Evolutionary conservation across 2,888 invertebrate genomes (phyloP), one percentile per base, ranked within the genome.

Genomic region (Phasia obesa): DNA sequence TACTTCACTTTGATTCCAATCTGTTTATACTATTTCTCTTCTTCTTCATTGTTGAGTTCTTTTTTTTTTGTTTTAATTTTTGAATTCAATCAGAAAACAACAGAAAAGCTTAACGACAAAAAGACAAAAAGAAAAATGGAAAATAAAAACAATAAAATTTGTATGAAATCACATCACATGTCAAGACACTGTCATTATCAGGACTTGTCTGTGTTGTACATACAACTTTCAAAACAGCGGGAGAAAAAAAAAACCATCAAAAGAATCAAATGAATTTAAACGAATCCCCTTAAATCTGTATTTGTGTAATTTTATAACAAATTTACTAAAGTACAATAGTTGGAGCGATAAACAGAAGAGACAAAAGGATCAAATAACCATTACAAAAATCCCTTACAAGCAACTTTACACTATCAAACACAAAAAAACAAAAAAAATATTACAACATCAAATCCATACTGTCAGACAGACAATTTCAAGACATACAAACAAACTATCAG

Each of bases 251-350:
- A 44, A 55, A 67, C 49, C 55, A 74, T 77, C 47, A 73, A 74
- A 55, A 44, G 69, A 78, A 74, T 69, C 69, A 82, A 82, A 78
- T 77, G 77, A 82, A 77, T 82, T 82, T 78, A 73, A 82, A 78
- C 73, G 69, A 77, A 78, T 78, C 74, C 78, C 60, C 31, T 44
- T 35, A 57, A 21, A 64, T 64, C 55, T 25, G 57, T 59, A 19
- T 25, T 27, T 55, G 11, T 60, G 65, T 70, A 60, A 42, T 71
- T 60, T 15, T 17, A 17, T 9, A 31, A 69, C 67, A 69, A 70
- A 35, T 67, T 65, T 19, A 49, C 44, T 35, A 38, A 64, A 38
- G 15, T 42, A n/a, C n/a, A n/a, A n/a, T n/a, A 59, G 62, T 27
- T 17, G 13, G 31, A 55, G 19, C 27, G 44, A 65, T 27, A 47